A percentile compares a stretch with the other conserved stretches of the same genome.
Conservation (phyloP, 2,797 vertebrate genomes). For the Otolemur crassicaudatus region DNA sequence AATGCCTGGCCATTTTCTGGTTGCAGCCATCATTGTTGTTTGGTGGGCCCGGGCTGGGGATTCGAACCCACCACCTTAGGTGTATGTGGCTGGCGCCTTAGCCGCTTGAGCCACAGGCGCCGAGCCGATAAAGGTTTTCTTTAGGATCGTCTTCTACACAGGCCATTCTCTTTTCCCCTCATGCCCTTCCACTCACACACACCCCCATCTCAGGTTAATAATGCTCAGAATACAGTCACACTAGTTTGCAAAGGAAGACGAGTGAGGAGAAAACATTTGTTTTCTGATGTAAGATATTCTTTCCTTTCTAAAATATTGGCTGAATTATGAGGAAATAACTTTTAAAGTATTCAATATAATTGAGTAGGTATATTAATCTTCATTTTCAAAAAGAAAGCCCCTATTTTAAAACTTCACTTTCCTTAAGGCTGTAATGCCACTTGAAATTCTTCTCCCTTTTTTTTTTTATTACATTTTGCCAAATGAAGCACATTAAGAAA, state of each 20-base stretch:
- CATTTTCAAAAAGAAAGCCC: not conserved
- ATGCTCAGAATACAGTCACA: not conserved
- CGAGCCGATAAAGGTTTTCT: not conserved
- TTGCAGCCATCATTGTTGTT: too few species aligned
- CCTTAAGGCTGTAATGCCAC: not conserved
- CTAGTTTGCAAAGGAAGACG: not conserved
- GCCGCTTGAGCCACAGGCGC: too few species aligned
- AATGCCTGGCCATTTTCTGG: too few species aligned
- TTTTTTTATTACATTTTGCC: too few species aligned
- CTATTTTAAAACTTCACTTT: not conserved
- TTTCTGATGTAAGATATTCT: not conserved
- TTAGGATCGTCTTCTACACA: not conserved
- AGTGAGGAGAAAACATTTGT: not conserved
- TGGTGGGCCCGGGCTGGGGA: too few species aligned
- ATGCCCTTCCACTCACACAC: not conserved
- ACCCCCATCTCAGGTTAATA: not conserved
- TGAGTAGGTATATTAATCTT: not conserved
- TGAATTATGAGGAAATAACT: not conserved
- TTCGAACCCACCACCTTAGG: too few species aligned
- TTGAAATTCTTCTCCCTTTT: not conserved
- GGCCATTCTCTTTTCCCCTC: not conserved
- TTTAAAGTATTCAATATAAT: not conserved
- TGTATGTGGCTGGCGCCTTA: too few species aligned
- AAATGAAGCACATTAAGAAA: too few species aligned
- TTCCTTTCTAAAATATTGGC: slow-evolving; percentile 21